phyloP scores from a whole-genome alignment of 2,113 vertebrate genomes.

The Oreochromis tanganicae region DNA sequence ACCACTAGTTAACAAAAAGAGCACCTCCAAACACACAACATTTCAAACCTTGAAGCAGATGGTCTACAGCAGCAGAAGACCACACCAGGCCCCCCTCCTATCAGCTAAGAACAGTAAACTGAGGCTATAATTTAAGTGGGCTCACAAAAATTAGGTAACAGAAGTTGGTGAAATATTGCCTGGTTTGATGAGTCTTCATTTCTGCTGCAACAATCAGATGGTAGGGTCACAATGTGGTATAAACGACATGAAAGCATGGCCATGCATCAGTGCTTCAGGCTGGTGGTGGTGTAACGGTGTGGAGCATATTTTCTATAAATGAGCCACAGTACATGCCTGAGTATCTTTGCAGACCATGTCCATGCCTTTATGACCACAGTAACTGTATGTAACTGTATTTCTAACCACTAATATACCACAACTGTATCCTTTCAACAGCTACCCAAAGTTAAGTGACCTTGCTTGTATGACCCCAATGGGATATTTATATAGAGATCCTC shows the following conservation, averaged over 20 bases:
- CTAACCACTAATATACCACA: too few species aligned
- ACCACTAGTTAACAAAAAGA: background rate
- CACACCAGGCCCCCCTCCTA: accelerated
- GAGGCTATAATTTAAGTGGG: background rate
- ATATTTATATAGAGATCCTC: too few species aligned
- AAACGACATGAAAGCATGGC: background rate
- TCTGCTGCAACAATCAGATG: too few species aligned
- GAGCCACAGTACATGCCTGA: background rate
- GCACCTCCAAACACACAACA: background rate
- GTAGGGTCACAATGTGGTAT: background rate
- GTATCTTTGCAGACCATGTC: background rate
- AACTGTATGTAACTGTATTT: background rate
- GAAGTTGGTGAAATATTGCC: background rate
- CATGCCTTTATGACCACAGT: background rate
- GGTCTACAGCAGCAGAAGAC: background rate
- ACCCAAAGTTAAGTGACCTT: too few species aligned
- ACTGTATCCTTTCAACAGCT: too few species aligned
- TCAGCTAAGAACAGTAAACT: background rate
- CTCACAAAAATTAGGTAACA: background rate
- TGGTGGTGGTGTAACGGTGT: accelerated
- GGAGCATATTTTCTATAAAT: background rate
- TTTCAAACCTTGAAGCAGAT: background rate
- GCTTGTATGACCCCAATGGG: too few species aligned
- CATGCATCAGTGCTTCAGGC: background rate
- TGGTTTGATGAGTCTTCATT: background rate